phyloP scores from a whole-genome alignment of 2,797 vertebrate genomes.

The Rhinoraja longicauda region DNA sequence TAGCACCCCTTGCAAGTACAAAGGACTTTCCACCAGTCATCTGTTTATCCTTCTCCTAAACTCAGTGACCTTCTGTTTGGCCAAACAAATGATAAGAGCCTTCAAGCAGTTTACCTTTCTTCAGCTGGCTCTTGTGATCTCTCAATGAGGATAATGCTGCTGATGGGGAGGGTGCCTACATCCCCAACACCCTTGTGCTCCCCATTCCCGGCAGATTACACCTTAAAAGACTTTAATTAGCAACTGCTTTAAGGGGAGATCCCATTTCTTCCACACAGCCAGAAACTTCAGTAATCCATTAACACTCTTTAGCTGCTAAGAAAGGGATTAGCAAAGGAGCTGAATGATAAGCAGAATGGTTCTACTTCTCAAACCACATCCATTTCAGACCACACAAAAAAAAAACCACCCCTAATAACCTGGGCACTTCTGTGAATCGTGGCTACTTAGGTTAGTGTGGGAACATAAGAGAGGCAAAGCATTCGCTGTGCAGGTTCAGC shows the following conservation, averaged over 20 bases:
- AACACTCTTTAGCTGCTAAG: conserved; percentile 34
- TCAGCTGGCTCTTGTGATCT: conserved; percentile 21
- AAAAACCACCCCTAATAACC: not conserved
- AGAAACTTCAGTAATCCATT: conserved; percentile 37
- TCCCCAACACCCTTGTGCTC: conserved; percentile 19
- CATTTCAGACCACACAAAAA: conserved; percentile 1
- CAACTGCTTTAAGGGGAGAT: conserved; percentile 24
- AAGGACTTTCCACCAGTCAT: conserved; percentile 27
- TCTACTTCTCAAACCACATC: conserved; percentile 1
- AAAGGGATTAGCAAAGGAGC: conserved; percentile 17
- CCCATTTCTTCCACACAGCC: conserved; percentile 28
- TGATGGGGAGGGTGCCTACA: conserved; percentile 5
- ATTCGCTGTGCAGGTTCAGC: not conserved
- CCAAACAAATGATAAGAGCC: conserved; percentile 37
- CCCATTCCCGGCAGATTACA: conserved; percentile 10
- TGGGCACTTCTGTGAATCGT: not conserved
- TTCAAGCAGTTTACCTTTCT: conserved; percentile 35
- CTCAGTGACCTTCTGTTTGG: conserved; percentile 33
- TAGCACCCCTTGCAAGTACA: conserved; percentile 35
- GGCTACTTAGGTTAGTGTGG: not conserved
- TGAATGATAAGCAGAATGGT: not conserved
- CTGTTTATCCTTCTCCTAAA: conserved; percentile 27
- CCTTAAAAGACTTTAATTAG: conserved; percentile 36
- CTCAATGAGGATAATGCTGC: not conserved
- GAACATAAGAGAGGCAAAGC: not conserved